Conservation (phyloP, 2,797 vertebrate genomes). For the Rallus crepitans region DNA sequence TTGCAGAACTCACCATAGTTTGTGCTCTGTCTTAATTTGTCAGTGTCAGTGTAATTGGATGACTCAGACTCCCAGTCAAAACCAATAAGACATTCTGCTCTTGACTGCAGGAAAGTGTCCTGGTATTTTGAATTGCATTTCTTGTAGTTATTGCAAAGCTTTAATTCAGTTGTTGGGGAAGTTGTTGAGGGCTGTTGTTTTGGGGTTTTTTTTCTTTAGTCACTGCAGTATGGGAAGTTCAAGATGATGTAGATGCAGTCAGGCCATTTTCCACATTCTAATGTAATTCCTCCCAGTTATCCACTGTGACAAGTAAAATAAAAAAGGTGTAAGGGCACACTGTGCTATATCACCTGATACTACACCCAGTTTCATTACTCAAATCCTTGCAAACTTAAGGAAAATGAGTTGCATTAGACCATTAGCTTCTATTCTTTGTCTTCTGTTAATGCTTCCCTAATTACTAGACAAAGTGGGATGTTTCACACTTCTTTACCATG, state of each 20-base stretch:
- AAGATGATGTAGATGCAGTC: not conserved
- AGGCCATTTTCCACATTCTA: not conserved
- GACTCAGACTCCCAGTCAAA: not conserved
- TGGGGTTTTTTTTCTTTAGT: not conserved
- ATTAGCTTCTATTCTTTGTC: not conserved
- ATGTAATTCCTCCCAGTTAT: not conserved
- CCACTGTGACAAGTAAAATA: not conserved
- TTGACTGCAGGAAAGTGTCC: not conserved
- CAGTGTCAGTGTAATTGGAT: not conserved
- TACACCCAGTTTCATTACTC: not conserved
- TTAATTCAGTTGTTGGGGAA: not conserved
- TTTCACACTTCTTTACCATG: not conserved
- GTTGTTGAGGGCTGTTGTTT: not conserved
- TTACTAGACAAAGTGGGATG: not conserved
- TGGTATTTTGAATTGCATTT: not conserved
- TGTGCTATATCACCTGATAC: not conserved
- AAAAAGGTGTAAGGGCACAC: not conserved
- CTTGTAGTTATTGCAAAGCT: not conserved
- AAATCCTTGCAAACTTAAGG: not conserved
- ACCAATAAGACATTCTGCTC: not conserved
- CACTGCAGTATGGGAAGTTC: not conserved
- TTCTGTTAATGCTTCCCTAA: not conserved
- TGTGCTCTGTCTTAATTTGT: slow-evolving; percentile 22
- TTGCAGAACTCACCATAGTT: not conserved
- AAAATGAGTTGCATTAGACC: not conserved